Base-by-base conservation (phyloP, 2,888 invertebrate species). In the Norana najaformis region DNA sequence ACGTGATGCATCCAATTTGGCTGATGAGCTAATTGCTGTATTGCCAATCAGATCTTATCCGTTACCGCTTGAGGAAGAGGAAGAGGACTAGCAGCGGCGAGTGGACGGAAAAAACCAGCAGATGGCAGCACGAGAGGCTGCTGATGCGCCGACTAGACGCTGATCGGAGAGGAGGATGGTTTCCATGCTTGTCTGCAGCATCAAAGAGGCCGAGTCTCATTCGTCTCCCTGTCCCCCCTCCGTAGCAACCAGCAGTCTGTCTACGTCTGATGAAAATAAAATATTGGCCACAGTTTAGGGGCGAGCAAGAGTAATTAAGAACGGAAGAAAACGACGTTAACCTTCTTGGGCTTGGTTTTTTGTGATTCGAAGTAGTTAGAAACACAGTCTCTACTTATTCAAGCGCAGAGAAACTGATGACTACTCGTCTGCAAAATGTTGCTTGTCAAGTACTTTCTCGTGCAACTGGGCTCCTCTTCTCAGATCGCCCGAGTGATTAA, bases 311-410 rank as follows among this genome's bases (percentile, higher is more conserved):
- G n/a, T 69, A 69, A 69, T 69, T 69, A 69, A 69, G 69, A n/a
- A 69, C 69, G 69, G n/a, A n/a, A 69, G 69, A 69, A 53, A n/a
- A 69, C 69, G 69, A 69, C 69, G 69, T 69, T 69, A 69, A n/a
- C 69, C 69, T 69, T 69, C n/a, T n/a, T 69, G 69, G n/a, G n/a
- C 69, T 69, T 69, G 69, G 30, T n/a, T n/a, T 16, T n/a, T 0
- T 69, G n/a, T 69, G 69, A 69, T n/a, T 69, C 30, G 69, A 69
- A 69, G 30, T 69, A n/a, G 30, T n/a, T n/a, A 69, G 69, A n/a
- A 69, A n/a, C 69, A n/a, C 69, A n/a, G 30, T 69, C 11, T 69
- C 69, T 69, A 30, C 69, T 69, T n/a, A n/a, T 13, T 69, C 0
- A n/a, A 8, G 30, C 30, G 16, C 13, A n/a, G 69, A 30, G n/a